Evolutionary conservation across 2,797 vertebrate genomes (phyloP), one percentile per base, ranked within the genome.

Genomic region (Hoplostethus mediterraneus): DNA sequence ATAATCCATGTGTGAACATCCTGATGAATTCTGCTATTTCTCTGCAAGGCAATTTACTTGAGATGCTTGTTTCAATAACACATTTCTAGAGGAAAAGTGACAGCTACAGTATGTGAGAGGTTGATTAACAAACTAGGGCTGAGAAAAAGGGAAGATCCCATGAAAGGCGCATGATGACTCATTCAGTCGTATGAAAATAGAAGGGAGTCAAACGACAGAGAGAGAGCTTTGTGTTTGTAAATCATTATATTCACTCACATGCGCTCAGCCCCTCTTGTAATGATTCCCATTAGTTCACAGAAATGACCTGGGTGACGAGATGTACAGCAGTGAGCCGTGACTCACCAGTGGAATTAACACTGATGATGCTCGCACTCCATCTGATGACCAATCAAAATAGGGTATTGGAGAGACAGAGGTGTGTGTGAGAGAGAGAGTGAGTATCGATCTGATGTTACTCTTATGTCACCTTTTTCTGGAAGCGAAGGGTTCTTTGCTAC

Each of bases 321-420:
- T 67, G 71, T 76, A 14, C 66, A 56, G 67, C 54, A 80, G 82
- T 86, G 83, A 84, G 54, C 45, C 58, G 81, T 91, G 87, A 90
- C 73, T 89, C 90, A 92, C 59, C 4, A 1, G 45, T 49, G 70
- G 71, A 77, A 75, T 79, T 44, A 77, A 77, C 61, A 42, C 57
- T 1, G 13, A 25, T 21, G 10, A n/a, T 47, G 54, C 55, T 51
- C 25, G 0, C 14, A 33, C 66, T 14, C 55, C 17, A 21, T 48
- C 61, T 65, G 54, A 64, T 61, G 69, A 63, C 68, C 85, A 71
- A 83, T 84, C 81, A 71, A 51, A 80, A 60, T 5, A 14, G 44
- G 44, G 11, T 47, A 11, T 4, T 4, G 16, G 16, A 49, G 47
- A 17, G 16, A 49, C 5, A n/a, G 31, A 9, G 8, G 17, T 25